Evolutionary conservation across 2,113 vertebrate genomes (phyloP).

Genomic region (Phainopepla nitens): DNA sequence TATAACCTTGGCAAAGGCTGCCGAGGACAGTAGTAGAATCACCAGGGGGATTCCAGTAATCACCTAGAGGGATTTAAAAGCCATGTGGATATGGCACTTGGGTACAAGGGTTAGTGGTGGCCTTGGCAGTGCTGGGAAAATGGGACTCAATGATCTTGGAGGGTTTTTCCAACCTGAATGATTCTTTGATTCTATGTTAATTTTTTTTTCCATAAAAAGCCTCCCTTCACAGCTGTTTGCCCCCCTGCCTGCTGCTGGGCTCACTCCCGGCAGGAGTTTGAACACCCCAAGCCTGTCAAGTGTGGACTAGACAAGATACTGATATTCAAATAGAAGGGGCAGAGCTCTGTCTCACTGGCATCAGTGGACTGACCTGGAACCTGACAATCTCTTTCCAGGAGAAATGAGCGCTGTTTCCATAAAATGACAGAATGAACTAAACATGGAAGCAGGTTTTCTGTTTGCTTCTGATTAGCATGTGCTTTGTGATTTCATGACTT

Average conservation of each 20-base stretch:
- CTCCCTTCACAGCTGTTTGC: neutral
- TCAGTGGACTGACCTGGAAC: too few relatives aligned
- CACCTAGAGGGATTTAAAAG: neutral
- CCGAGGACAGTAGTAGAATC: neutral
- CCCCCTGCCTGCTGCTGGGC: neutral
- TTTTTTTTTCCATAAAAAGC: neutral
- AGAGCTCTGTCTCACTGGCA: neutral
- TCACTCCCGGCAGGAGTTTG: neutral
- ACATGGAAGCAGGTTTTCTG: neutral
- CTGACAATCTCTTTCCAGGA: rapidly evolving
- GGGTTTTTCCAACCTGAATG: neutral
- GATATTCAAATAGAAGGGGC: neutral
- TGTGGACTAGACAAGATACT: neutral
- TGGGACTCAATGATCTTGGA: neutral
- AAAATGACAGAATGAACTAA: neutral
- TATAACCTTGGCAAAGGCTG: neutral
- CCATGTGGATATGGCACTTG: neutral
- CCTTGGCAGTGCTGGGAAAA: neutral
- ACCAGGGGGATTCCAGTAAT: too few relatives aligned
- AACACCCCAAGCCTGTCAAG: neutral
- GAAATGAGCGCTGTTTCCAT: neutral
- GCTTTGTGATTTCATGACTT: neutral
- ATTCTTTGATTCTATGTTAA: neutral
- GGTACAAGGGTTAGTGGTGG: neutral
- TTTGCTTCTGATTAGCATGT: neutral